Base-by-base conservation (phyloP, 1,140 invertebrate genomes). In the Procambarus virginalis region DNA sequence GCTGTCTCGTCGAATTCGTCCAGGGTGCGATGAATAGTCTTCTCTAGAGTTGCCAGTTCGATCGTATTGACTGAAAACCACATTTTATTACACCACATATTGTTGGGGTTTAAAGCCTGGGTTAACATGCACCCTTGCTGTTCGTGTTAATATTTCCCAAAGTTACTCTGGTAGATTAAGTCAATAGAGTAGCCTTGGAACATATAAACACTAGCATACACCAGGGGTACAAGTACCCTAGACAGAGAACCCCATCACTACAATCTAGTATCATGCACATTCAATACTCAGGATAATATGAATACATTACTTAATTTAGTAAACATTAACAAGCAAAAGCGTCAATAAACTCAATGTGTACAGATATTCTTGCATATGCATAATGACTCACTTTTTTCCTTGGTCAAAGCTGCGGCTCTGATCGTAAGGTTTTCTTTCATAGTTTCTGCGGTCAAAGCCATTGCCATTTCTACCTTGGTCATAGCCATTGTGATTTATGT, bases 1-100 rank as follows among this genome's bases (percentile, higher is more conserved):
- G 68, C 90, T 91, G 85, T 91, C 90, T 22, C 90, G 79, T n/a
- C 92, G 60, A 17, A 86, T 84, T 70, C 92, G 75, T 48, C 89
- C 89, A 14, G 79, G 64, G 81, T 83, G 80, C 22, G 70, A 46
- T 2, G 70, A 48, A 20, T 83, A 64, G 12, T 83, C 88, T 22
- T 78, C 79, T 49, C 81, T 77, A 51, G 77, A 49, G 60, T 79
- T 68, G 45, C 17, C 22, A 3, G 12, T 9, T 6, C 88, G 45
- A 64, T 78, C 81, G 55, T 78, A 89, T 20, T 84, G 80, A 48
- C 70, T 70, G 55, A 2, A 49, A 58, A 60, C 9, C 8, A 20
- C 34, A 55, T 55, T 55, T 55, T 55, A 9, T 55, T 55, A 55
- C 12, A 55, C 51, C 4, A 4, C 12, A 55, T 55, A 5, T 12